Conservation (phyloP, 2,797 vertebrate genomes). For the Acipenser oxyrinchus region DNA sequence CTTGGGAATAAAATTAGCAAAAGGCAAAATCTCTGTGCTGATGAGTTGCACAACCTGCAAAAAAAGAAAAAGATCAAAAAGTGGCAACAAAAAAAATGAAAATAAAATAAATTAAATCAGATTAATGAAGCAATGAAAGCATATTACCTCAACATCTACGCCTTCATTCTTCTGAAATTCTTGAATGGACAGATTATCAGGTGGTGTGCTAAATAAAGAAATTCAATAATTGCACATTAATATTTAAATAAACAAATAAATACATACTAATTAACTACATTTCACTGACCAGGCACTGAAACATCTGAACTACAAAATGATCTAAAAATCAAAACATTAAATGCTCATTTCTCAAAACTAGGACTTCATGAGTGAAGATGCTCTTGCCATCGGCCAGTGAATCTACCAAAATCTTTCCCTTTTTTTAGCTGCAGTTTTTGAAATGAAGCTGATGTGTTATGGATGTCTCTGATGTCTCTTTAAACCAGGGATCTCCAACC, state of each 20-base stretch:
- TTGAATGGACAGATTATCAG: slow-evolving; percentile 96
- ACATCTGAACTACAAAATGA: too few relatives aligned
- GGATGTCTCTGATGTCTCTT: too few relatives aligned
- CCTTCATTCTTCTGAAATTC: slow-evolving; percentile 97
- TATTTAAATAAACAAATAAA: not conserved
- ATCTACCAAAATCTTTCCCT: too few relatives aligned
- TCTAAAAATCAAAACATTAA: too few relatives aligned
- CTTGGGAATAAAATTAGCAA: slow-evolving; percentile 98
- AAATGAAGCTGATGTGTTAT: too few relatives aligned
- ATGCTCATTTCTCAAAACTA: too few relatives aligned
- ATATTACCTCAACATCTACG: slow-evolving; percentile 87
- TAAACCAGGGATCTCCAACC: too few relatives aligned
- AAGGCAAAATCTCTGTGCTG: slow-evolving; percentile 94
- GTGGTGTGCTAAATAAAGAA: slow-evolving; percentile 72
- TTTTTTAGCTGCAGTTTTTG: too few relatives aligned
- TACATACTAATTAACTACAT: not conserved
- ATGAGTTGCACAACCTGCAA: slow-evolving; percentile 93
- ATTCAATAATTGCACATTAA: slow-evolving; percentile 15
- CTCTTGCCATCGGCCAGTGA: too few relatives aligned
- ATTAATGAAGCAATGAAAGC: not conserved
- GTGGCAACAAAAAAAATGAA: not conserved
- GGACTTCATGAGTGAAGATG: too few relatives aligned
- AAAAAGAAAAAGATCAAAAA: slow-evolving; percentile 16
- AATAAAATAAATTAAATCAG: slow-evolving; percentile 1
- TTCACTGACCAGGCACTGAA: too few relatives aligned